Conservation (phyloP, 92 coral and sea anemone genomes). For the Blastomussa wellsi region DNA sequence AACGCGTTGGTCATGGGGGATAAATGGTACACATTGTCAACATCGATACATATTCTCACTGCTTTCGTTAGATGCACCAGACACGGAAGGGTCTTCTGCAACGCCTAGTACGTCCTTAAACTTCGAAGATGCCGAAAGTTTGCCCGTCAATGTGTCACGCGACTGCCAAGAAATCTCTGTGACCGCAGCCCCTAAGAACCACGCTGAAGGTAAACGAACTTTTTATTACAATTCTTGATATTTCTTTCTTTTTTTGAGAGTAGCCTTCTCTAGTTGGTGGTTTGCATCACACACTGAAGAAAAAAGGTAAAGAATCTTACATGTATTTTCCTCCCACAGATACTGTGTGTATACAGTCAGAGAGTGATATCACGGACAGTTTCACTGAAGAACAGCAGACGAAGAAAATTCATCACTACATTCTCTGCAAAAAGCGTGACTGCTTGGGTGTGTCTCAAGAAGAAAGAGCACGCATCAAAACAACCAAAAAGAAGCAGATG, state of each 20-base stretch:
- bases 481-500: slow-evolving; percentile 32
- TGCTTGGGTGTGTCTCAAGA: slow-evolving; percentile 48
- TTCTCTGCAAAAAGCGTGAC: slow-evolving; percentile 39
- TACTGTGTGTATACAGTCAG: slow-evolving; percentile 5
- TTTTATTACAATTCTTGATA: too few species aligned
- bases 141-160: slow-evolving; percentile 3
- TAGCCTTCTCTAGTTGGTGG: too few species aligned
- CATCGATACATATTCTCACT: slow-evolving; percentile 15
- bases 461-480: slow-evolving; percentile 22
- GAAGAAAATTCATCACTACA: slow-evolving; percentile 28
- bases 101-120: slow-evolving; percentile 14
- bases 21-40: slow-evolving; percentile 9
- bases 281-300: background rate
- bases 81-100: slow-evolving; percentile 13
- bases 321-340: slow-evolving; percentile 3
- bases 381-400: slow-evolving; percentile 39
- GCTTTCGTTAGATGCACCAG: slow-evolving; percentile 19
- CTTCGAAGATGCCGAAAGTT: slow-evolving; percentile 5
- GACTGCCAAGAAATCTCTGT: slow-evolving; percentile 1
- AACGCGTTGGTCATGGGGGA: too few species aligned
- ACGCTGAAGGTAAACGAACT: too few species aligned
- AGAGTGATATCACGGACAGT: slow-evolving; percentile 25
- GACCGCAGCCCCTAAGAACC: too few species aligned
- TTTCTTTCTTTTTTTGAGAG: too few species aligned
- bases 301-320: background rate